A percentile compares a stretch with the other conserved stretches of the same genome.
phyloP scores from a whole-genome alignment of 2,113 vertebrate species.

The Danionella cerebrum region DNA sequence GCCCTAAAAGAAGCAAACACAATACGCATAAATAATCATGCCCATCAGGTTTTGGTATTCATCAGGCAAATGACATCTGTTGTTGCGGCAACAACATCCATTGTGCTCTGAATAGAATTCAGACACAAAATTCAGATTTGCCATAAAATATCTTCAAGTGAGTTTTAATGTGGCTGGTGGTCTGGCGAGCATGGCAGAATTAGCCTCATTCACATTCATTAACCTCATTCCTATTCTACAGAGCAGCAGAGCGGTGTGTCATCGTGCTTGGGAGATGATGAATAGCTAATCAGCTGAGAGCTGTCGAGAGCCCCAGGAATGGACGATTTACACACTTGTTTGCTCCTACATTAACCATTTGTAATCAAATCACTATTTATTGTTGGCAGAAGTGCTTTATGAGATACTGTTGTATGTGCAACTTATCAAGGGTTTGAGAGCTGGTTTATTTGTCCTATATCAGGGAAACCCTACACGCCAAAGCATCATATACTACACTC shows the following conservation, averaged over 20 bases:
- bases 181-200: conserved; percentile 63
- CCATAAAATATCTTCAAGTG: conserved; percentile 44
- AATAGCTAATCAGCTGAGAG: conserved; percentile 69
- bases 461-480: conserved; percentile 31
- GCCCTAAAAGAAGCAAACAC: too few species aligned
- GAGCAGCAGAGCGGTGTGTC: conserved; percentile 57
- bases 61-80: too few species aligned
- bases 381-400: conserved; percentile 52
- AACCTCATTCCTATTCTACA: conserved; percentile 66
- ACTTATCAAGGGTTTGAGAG: conserved; percentile 26
- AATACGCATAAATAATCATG: too few species aligned
- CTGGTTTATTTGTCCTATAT: too few species aligned
- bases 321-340: conserved; percentile 61
- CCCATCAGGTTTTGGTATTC: too few species aligned
- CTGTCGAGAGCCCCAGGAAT: conserved; percentile 64
- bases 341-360: conserved; percentile 65
- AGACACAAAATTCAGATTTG: conserved; percentile 48
- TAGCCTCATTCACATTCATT: conserved; percentile 67
- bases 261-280: conserved; percentile 59
- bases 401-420: conserved; percentile 38
- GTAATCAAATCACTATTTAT: conserved; percentile 69
- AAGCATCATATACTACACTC: conserved; percentile 24
- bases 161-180: conserved; percentile 46
- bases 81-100: too few species aligned
- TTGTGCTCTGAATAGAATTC: conserved; percentile 32